These are phyloP conservation scores for Bradypodion ventrale DNA, from an alignment of 2,797 vertebrate genomes.

Conservation along the genomic window DNA sequence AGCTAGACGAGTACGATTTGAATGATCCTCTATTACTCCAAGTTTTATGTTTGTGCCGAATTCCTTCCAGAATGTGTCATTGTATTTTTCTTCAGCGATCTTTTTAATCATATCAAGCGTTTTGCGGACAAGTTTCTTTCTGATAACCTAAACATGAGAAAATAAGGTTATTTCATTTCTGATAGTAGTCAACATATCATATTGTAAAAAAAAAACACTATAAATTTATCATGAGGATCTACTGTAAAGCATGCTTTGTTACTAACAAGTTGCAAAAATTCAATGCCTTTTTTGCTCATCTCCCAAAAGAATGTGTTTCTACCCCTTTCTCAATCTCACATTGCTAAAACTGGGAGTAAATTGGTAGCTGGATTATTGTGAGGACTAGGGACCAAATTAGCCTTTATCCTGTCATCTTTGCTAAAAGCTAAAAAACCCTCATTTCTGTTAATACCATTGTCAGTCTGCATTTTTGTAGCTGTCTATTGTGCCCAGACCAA, in stretches of 20 bases:
- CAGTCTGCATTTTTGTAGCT: too few relatives aligned
- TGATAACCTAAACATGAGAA: slow-evolving; percentile 85
- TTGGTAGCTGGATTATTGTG: not conserved
- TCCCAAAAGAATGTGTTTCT: not conserved
- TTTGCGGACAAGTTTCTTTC: slow-evolving; percentile 98
- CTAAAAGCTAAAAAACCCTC: not conserved
- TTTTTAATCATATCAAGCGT: slow-evolving; percentile 99
- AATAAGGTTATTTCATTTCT: not conserved
- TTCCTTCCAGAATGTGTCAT: slow-evolving; percentile 98
- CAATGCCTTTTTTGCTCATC: not conserved
- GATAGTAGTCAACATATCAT: not conserved
- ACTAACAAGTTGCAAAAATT: not conserved
- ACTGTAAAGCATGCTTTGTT: not conserved
- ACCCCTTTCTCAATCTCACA: not conserved
- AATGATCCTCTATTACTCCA: slow-evolving; percentile 98
- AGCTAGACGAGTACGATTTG: slow-evolving; percentile 94
- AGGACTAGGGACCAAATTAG: not conserved
- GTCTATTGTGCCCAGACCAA: not conserved
- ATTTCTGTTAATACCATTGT: too few relatives aligned
- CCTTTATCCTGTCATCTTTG: not conserved
- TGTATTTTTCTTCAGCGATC: slow-evolving; percentile 95
- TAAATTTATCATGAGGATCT: not conserved
- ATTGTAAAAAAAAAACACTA: not conserved
- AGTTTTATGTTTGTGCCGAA: slow-evolving; percentile 99
- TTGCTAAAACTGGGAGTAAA: not conserved